A percentile compares a stretch with the other conserved stretches of the same genome.
Conservation (phyloP, 2,113 vertebrate species). For the Phainopepla nitens region DNA sequence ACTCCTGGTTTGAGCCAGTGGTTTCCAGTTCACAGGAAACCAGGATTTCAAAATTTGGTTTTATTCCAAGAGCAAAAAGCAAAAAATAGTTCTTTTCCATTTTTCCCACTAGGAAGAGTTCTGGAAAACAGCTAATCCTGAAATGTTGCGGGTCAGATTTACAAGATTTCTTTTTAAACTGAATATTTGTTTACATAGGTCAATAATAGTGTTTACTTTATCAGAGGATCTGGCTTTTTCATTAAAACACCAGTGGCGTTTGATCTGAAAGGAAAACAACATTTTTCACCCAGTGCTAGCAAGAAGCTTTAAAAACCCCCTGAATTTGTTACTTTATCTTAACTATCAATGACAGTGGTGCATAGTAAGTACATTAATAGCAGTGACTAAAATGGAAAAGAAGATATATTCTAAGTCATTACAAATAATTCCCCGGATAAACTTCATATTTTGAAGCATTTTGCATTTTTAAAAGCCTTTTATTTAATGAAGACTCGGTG, state of each 20-base stretch:
- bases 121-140: background rate
- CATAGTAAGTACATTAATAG: background rate
- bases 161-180: background rate
- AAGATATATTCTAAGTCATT: background rate
- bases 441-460: background rate
- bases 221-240: constrained; percentile 1
- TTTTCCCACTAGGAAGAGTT: constrained; percentile 13
- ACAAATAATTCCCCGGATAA: background rate
- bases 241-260: background rate
- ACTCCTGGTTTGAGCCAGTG: background rate
- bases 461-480: background rate
- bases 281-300: background rate
- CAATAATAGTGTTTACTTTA: constrained; percentile 11
- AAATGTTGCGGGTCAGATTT: background rate
- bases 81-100: background rate
- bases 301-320: background rate
- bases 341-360: background rate
- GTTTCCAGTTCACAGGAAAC: constrained; percentile 60
- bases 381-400: background rate
- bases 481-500: background rate
- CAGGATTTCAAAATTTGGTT: constrained; percentile 32
- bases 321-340: background rate
- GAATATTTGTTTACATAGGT: background rate
- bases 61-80: constrained; percentile 14
- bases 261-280: constrained; percentile 19